Evolutionary conservation across 2,888 invertebrate genomes (phyloP), one percentile per base, ranked within the genome.

Genomic region (Coelopa pilipes): DNA sequence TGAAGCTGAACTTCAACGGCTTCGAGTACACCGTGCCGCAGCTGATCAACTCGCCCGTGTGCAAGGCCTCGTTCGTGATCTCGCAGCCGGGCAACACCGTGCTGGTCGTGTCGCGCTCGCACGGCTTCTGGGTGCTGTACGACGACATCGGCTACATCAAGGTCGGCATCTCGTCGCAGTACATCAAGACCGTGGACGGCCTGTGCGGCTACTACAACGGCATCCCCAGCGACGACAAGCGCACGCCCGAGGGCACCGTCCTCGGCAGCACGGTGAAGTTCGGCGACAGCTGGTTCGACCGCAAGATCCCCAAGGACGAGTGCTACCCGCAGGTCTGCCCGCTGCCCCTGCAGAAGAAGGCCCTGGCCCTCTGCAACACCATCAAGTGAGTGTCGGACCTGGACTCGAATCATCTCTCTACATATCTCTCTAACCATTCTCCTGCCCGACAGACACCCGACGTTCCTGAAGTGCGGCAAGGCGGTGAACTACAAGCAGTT

Each of bases 191-290:
- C 59, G 92, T 95, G 0, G 93, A 94, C 80, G 96, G 96, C 0
- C 87, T 96, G 12, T 96, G 96, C 83, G 96, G 96, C 1, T 92
- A 90, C 74, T 94, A 91, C 84, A 93, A 94, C 86, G 92, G 92
- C 1, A 87, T 90, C 46, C 80, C 88, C 0, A 80, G 83, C 60
- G 94, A 95, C 85, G 96, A 96, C 83, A 92, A 92, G 67, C 90
- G 91, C 2, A 89, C 90, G 76, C 95, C 95, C 0, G 90, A 91
- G 83, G 95, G 95, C 0, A 83, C 82, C 0, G 81, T 89, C 1
- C 91, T 92, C 0, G 83, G 89, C 70, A 92, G 90, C 63, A 92
- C 92, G 0, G 90, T 90, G 34, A 92, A 93, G 79, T 96, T 96
- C 84, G 95, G 93, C 0, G 90, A 93, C 76, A 91, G 92, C 77